Conservation (phyloP, 2,888 invertebrate species). For the Tipula vernalis region DNA sequence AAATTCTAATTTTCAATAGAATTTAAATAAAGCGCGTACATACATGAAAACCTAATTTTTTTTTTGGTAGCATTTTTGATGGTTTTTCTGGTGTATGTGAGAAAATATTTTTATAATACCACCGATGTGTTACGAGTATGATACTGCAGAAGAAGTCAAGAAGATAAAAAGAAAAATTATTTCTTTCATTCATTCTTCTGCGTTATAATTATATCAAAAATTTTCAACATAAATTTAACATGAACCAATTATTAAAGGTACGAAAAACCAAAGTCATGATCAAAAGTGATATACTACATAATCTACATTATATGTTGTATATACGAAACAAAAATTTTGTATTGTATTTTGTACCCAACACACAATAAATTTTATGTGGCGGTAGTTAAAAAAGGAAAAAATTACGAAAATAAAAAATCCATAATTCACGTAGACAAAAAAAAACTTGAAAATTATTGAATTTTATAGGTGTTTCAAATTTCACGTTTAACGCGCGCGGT, state of each 20-base stretch:
- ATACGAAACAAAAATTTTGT: background rate
- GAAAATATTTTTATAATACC: background rate
- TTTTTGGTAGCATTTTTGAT: background rate
- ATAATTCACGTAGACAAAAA: background rate
- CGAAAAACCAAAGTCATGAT: background rate
- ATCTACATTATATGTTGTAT: background rate
- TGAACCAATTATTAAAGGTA: constrained; percentile 4
- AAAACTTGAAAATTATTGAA: too few species aligned
- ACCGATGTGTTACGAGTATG: background rate
- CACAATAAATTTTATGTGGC: background rate
- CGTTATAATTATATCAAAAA: background rate
- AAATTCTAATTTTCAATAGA: background rate
- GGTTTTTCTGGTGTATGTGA: background rate
- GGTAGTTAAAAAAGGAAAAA: background rate
- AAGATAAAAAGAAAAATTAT: background rate
- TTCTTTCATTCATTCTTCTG: background rate
- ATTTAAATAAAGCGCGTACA: background rate
- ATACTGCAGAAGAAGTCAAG: background rate
- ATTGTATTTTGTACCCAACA: background rate
- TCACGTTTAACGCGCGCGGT: background rate
- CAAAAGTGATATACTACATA: background rate
- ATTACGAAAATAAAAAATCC: background rate
- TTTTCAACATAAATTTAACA: background rate
- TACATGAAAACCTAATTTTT: background rate
- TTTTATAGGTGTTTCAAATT: background rate